These are phyloP conservation scores for Zosterops borbonicus DNA, from an alignment of 2,113 vertebrate genomes.

Conservation along the genomic window DNA sequence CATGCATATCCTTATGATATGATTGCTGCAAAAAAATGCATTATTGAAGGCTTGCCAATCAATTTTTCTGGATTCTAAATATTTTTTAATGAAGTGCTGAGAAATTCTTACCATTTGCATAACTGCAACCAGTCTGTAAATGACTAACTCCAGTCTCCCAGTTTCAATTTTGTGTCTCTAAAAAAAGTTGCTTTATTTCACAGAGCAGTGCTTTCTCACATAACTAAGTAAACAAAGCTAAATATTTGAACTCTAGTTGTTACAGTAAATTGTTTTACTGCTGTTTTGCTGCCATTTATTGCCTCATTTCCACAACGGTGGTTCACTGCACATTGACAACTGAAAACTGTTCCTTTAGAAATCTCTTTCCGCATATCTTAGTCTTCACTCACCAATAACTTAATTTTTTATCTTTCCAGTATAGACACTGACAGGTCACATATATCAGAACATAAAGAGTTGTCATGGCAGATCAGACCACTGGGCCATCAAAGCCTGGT, in stretches of 20 bases:
- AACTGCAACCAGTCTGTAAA: neutral
- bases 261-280: neutral
- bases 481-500: neutral
- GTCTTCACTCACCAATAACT: neutral
- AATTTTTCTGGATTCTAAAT: neutral
- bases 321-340: neutral
- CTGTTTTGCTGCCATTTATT: neutral
- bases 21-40: neutral
- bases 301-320: neutral
- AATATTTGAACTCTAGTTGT: neutral
- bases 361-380: slow-evolving; percentile 5
- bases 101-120: neutral
- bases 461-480: slow-evolving; percentile 12
- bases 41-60: neutral
- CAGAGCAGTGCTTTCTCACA: neutral
- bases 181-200: neutral
- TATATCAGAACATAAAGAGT: slow-evolving; percentile 2
- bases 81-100: neutral
- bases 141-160: neutral
- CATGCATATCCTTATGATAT: neutral
- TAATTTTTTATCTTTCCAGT: neutral
- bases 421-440: slow-evolving; percentile 23
- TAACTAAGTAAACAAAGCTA: neutral
- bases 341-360: slow-evolving; percentile 12
- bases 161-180: neutral